These are phyloP conservation scores for Esperia sulphurella DNA, from an alignment of 2,888 invertebrate genomes.

Conservation along the genomic window DNA sequence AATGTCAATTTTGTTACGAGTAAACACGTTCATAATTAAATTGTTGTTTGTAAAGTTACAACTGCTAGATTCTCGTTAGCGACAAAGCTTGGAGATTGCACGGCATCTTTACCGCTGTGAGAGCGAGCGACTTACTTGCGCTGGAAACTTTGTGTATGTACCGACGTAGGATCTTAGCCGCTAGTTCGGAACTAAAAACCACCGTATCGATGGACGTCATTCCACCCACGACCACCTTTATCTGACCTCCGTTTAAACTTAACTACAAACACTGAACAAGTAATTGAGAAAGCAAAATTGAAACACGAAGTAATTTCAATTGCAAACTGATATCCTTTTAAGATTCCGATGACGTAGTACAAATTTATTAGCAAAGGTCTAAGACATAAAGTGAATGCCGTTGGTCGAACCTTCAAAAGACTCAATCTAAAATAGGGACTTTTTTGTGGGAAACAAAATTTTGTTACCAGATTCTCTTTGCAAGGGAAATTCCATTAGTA, in stretches of 20 bases:
- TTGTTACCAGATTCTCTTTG: slow-evolving; percentile 32
- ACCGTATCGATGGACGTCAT: background rate
- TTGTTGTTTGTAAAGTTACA: slow-evolving; percentile 2
- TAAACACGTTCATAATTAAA: background rate
- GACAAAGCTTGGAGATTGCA: background rate
- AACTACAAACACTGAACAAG: too few species aligned
- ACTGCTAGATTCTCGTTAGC: slow-evolving; percentile 4
- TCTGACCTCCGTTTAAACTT: too few species aligned
- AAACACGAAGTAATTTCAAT: too few species aligned
- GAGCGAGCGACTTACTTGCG: too few species aligned
- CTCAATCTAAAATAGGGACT: slow-evolving; percentile 16
- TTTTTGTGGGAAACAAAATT: slow-evolving; percentile 30
- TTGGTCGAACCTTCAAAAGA: slow-evolving; percentile 22
- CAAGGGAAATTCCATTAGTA: slow-evolving; percentile 36
- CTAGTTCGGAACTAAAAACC: too few species aligned
- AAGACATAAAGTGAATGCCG: background rate
- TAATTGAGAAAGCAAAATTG: too few species aligned
- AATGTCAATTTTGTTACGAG: background rate
- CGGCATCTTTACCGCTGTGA: too few species aligned
- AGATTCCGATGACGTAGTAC: too few species aligned
- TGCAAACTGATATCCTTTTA: too few species aligned
- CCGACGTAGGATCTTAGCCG: too few species aligned
- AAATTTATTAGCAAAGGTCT: too few species aligned
- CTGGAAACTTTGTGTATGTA: background rate
- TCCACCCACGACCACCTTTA: background rate